Base-by-base conservation (phyloP, 2,797 vertebrate genomes). In the Sebastes nivosus region DNA sequence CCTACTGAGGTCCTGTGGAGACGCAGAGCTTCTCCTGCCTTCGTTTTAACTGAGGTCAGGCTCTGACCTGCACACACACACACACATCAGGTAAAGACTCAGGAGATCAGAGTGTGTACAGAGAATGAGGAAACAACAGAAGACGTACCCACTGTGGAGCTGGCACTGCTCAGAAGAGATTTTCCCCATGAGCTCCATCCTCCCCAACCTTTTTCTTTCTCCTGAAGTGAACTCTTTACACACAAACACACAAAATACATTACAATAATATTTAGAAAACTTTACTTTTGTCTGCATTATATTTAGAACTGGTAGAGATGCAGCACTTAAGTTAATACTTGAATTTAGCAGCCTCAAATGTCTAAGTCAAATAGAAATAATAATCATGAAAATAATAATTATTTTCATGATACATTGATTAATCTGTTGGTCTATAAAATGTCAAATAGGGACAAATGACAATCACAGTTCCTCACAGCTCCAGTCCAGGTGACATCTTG, bases 141-240 rank as follows among this genome's bases (percentile, higher is more conserved):
- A 10, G 14, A 90, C 98, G 84, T 92, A 99, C 98, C 98, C 86
- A 99, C 95, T 77, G 97, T 96, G 86, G 98, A 97, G 81, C 96
- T 97, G 79, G 98, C 98, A 4, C 96, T 97, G n/a, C 96, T 98
- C 75, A 99, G 92, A 9, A 99, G 95, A 84, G 97, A 98, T 88
- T 97, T 99, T 54, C 98, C 98, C 98, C 98, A 99, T 34, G 96
- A 96, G 30, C 98, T 96, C 98, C 98, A 99, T 34, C 96, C 95
- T 86, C 93, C 95, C 98, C 98, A 99, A 25, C 91, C 85, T 85
- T 96, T 97, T 67, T 89, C 93, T 80, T 83, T 96, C 67, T 94
- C 85, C 38, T 93, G 68, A n/a, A 87, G 63, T 10, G 86, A 82
- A 64, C 32, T 75, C 85, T 90, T 67, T 46, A 66, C 2, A 75